Base-by-base conservation (phyloP, 1,140 invertebrate genomes). In the Camponotus vicinus region DNA sequence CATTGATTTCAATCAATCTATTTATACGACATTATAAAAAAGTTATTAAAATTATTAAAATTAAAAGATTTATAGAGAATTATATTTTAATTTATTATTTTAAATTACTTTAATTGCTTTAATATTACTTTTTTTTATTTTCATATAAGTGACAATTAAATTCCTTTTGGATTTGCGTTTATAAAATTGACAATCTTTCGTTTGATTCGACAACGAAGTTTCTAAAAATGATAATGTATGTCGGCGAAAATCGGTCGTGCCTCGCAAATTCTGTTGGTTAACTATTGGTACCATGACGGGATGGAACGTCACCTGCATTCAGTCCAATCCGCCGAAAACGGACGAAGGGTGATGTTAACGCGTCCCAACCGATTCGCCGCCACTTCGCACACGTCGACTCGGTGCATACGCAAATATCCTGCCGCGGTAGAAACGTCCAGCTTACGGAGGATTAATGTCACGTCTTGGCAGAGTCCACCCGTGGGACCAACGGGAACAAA, bases 261-360 rank as follows among this genome's bases (percentile, higher is more conserved):
- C 78, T 88, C 84, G 52, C 59, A 7, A 49, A 27, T 80, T 45
- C 11, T 76, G 71, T 88, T 79, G 76, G 69, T 59, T 86, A 73
- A 76, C 49, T 75, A 45, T 87, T 82, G 61, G 67, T 34, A 49
- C 37, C 59, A 70, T 63, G 66, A 69, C 59, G 84, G 5, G 4
- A 89, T 88, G 92, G 87, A 92, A 91, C 92, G 91, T 94, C 93
- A 80, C 86, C 87, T 55, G 40, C 21, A 83, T 90, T 93, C 91
- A 93, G 92, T 86, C 89, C 92, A 94, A 93, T 94, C 92, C 92
- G 67, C 86, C 93, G 93, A 94, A 93, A 93, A 91, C 77, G 83
- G 86, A 94, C 88, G 79, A 93, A 93, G 93, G 92, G 52, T 92
- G 92, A 91, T 91, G 90, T 86, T 92, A 87, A 69, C 86, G 83